Conservation (phyloP, 2,888 invertebrate genomes). For the Chymomyza procnemis region DNA sequence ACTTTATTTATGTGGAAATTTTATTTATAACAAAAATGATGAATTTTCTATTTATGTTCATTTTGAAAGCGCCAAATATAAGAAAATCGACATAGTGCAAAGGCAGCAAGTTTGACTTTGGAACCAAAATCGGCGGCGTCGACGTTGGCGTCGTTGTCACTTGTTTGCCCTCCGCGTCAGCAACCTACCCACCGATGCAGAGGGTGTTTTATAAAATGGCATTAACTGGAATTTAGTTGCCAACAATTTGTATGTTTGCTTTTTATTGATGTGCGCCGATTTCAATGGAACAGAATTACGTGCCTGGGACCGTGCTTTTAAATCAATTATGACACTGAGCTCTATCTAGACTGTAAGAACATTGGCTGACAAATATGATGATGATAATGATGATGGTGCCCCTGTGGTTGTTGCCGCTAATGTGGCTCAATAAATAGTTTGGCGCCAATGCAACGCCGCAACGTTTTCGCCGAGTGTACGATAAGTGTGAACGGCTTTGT, state of each 20-base stretch:
- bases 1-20: slow-evolving; percentile 59
- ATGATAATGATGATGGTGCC: not conserved
- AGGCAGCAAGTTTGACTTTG: not conserved
- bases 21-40: slow-evolving; percentile 61
- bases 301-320: slow-evolving; percentile 16
- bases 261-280: slow-evolving; percentile 41
- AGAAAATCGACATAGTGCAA: not conserved
- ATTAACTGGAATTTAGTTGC: slow-evolving; percentile 64
- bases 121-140: slow-evolving; percentile 26
- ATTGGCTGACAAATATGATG: not conserved
- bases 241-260: slow-evolving; percentile 27
- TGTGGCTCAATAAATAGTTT: slow-evolving; percentile 6
- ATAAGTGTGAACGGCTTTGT: not conserved
- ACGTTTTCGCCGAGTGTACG: not conserved
- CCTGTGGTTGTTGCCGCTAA: not conserved
- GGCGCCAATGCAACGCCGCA: slow-evolving; percentile 29
- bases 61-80: not conserved
- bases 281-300: slow-evolving; percentile 12
- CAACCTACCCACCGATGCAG: slow-evolving; percentile 2
- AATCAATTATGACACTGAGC: slow-evolving; percentile 38
- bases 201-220: slow-evolving; percentile 48
- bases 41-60: slow-evolving; percentile 57
- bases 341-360: not conserved
- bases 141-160: not conserved
- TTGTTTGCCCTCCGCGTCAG: not conserved